Evolutionary conservation across 2,888 invertebrate species (phyloP), one percentile per base, ranked within the genome.

Genomic region (Drosophila planitibia): DNA sequence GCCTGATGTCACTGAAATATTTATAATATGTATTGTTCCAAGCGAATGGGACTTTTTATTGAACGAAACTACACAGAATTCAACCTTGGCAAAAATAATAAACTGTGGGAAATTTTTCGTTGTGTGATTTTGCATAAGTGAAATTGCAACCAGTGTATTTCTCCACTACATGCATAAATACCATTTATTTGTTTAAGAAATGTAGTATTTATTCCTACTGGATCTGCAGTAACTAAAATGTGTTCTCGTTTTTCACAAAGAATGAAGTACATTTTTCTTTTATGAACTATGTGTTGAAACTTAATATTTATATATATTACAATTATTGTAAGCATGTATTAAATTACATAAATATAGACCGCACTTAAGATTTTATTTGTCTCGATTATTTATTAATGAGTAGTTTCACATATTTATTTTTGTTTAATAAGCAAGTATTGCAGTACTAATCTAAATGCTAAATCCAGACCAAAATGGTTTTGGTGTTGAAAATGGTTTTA

Each of bases 261-360:
- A 3, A 22, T 22, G 1, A 6, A 3, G 22, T 0, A 22, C 0
- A 44, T 44, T 3, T 22, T 3, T 44, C 3, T 22, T 22, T 14
- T 44, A 44, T 12, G 3, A 44, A 44, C 22, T 12, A 3, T 39
- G 9, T n/a, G 41, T n/a, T n/a, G 10, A 10, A 41, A 12, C 12
- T 22, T 12, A 41, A 41, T 41, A 22, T 10, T 22, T 41, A 22
- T 5, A 4, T 22, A 14, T 22, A 14, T 44, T 14, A 14, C 3
- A 22, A 47, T 7, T 22, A 22, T 22, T 7, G 4, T 22, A 9
- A 47, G 7, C 16, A 47, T 6, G 7, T 25, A 47, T 47, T 14
- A 22, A 14, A 1, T 22, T 1, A 4, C 14, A 14, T 4, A 22
- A 14, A 47, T 22, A 22, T 47, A 1, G 7, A 22, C 22, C 7